Evolutionary conservation across 2,113 vertebrate genomes (phyloP).

Genomic region (Eupsittula cactorum): DNA sequence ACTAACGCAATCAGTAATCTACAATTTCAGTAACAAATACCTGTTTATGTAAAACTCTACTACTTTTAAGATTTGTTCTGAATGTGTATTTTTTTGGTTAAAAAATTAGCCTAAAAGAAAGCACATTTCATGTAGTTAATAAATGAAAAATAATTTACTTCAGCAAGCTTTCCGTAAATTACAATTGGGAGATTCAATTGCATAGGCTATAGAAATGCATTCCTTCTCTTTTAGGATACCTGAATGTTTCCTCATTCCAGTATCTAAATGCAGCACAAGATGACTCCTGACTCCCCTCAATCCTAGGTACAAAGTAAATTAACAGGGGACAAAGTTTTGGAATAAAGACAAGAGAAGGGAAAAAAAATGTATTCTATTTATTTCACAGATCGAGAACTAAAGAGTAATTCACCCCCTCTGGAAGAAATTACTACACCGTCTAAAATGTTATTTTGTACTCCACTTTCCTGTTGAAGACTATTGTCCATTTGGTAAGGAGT

Average conservation of each 20-base stretch:
- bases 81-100: neutral
- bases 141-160: constrained; percentile 6
- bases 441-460: neutral
- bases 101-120: constrained; percentile 47
- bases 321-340: neutral
- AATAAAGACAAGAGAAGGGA: fast-evolving
- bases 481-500: neutral
- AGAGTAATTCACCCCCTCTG: neutral
- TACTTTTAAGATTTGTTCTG: constrained; percentile 16
- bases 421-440: neutral
- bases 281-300: neutral
- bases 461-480: neutral
- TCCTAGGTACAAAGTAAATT: neutral
- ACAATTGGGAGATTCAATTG: neutral
- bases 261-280: neutral
- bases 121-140: neutral
- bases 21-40: neutral
- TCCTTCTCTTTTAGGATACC: neutral
- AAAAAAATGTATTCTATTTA: neutral
- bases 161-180: constrained; percentile 14
- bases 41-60: neutral
- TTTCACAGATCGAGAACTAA: neutral
- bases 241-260: neutral
- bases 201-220: neutral
- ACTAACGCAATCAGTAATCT: neutral